Evolutionary conservation across 2,888 invertebrate species (phyloP).

Genomic region (Oeneis ivallda): DNA sequence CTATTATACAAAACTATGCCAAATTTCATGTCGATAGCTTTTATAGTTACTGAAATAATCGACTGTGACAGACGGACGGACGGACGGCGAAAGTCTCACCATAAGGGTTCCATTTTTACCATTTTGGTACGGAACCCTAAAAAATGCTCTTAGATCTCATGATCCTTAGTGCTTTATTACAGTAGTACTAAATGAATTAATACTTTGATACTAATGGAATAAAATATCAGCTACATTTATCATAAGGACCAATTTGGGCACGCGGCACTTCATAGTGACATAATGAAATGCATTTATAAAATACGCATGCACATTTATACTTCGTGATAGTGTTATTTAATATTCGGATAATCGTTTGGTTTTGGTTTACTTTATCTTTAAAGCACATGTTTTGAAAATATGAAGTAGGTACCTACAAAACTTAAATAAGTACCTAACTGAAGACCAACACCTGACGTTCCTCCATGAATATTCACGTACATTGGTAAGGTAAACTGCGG

Average conservation of each 20-base stretch:
- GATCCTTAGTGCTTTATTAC: conserved; percentile 40
- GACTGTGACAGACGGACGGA: no score
- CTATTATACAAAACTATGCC: no score
- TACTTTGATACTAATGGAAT: conserved; percentile 46
- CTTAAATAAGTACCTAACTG: background rate
- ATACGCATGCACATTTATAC: conserved; percentile 50
- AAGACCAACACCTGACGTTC: background rate
- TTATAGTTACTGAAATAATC: no score
- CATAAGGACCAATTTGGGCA: conserved; percentile 47
- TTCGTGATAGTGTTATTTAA: conserved; percentile 51
- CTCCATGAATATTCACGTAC: background rate
- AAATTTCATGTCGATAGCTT: no score
- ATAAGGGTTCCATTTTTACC: no score
- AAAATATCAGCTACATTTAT: conserved; percentile 48
- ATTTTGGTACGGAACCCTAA: no score
- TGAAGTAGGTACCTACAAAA: background rate
- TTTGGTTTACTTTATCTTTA: background rate
- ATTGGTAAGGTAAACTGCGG: background rate
- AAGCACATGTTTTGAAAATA: background rate
- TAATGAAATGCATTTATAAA: conserved; percentile 52
- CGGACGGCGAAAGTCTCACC: no score
- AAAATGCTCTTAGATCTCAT: conserved; percentile 29
- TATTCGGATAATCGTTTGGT: conserved; percentile 34
- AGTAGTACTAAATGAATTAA: conserved; percentile 43
- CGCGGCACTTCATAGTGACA: conserved; percentile 41